Evolutionary conservation across 2,113 vertebrate genomes (phyloP), one percentile per base, ranked within the genome.

Genomic region (Indicator maculatus): DNA sequence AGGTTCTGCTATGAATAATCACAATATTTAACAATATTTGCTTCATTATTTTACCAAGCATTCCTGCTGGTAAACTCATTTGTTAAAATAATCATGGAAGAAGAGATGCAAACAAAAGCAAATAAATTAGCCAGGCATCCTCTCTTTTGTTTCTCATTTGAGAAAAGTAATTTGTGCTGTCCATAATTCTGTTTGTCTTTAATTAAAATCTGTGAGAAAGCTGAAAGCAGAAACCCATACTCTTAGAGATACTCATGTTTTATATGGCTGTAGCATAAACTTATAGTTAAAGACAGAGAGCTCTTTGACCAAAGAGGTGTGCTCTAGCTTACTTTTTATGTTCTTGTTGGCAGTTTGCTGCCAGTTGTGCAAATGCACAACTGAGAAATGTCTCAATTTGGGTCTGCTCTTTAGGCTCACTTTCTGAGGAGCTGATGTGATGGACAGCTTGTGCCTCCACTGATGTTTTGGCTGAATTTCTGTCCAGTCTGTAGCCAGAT

Each of bases 1-100:
- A 95, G 93, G 83, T 91, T 95, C 88, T 86, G 91, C 92, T 93
- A 58, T 95, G 95, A 97, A 95, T 93, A 93, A 95, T 97, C 88
- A 91, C 76, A 96, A 95, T 93, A 95, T 96, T 96, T 95, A 91
- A 91, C 85, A 93, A 95, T 95, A 95, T 94, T 97, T 97, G 89
- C 88, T 88, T 96, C 90, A 91, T 96, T 96, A 95, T 97, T 95
- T 94, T 93, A 90, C 90, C 91, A 95, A 94, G 94, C 88, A 90
- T 86, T 92, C 76, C 83, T 90, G 84, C 74, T 86, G 89, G 94
- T 93, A 95, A 95, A 94, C 50, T 85, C 82, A 91, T 96, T 96
- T 94, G 72, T 96, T 94, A 95, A 83, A 95, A 94, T 93, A 90
- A 96, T 94, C 44, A 90, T 28, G 53, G 94, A 78, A 94, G 94